Evolutionary conservation across 2,888 invertebrate species (phyloP), one percentile per base, ranked within the genome.

Genomic region (Heliothis peltigera): DNA sequence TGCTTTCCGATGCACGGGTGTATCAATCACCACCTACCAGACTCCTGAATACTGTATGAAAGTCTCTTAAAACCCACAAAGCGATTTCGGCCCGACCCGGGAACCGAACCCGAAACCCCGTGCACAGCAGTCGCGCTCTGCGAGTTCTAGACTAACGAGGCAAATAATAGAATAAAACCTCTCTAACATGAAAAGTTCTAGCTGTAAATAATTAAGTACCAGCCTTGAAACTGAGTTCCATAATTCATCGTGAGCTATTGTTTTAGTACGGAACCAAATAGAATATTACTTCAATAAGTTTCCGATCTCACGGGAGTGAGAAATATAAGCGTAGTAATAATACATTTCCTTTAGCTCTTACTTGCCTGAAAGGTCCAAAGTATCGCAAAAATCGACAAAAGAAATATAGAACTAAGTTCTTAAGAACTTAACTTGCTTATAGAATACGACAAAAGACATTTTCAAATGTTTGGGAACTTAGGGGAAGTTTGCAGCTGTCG

Each of bases 401-500:
- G 22, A 32, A 56, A 44, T 52, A 53, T 18, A 17, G 15, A 18
- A 42, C 17, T 44, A 48, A 56, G 19, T 59, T 56, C 15, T 10
- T 25, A 46, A 28, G 43, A 52, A 42, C 35, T 51, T 8, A 51
- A 64, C 51, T 59, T 21, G 22, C 6, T 56, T 19, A 47, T 52
- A 22, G 44, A 59, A 15, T 42, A 39, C 22, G 35, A 53, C 8
- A 18, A 46, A 39, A 35, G n/a, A 47, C 17, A 57, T 49, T 15
- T 47, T 19, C 49, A 39, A 54, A n/a, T 68, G 21, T 25, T 74
- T 54, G 21, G 48, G 47, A 63, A 75, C 47, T 64, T 21, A 8
- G 6, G 17, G 2, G 32, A 68, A 70, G 48, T 70, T 75, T 28
- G 21, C 42, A 74, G 54, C 57, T 69, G 51, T 48, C n/a, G 25